phyloP scores from a whole-genome alignment of 2,888 invertebrate species.

The Stenodema calcarata region DNA sequence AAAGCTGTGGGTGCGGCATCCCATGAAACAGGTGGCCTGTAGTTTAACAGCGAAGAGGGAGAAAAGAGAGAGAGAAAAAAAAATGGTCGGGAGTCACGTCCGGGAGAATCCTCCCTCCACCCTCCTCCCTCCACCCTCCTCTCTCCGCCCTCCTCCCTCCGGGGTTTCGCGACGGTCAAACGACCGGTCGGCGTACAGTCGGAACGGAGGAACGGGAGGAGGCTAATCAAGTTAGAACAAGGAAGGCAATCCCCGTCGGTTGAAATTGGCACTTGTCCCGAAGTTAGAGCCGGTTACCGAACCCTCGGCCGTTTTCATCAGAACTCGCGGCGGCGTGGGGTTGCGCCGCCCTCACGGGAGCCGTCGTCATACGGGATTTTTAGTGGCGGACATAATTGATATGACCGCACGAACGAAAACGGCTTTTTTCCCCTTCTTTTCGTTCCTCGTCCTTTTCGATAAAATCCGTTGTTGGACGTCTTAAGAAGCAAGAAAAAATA shows the following conservation, averaged over 20 bases:
- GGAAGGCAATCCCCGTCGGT: slow-evolving; percentile 43
- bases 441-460: no score
- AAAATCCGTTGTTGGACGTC: not conserved
- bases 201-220: not conserved
- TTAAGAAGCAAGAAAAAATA: no score
- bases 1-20: not conserved
- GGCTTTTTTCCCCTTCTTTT: not conserved
- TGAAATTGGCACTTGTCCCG: slow-evolving; percentile 47
- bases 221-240: slow-evolving; percentile 47
- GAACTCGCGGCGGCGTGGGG: not conserved
- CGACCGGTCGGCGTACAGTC: not conserved
- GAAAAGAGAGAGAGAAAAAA: not conserved
- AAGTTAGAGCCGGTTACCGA: slow-evolving; percentile 40
- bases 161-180: not conserved
- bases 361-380: not conserved
- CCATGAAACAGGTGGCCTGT: slow-evolving; percentile 39
- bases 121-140: no score
- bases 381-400: slow-evolving; percentile 18
- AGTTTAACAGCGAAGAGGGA: not conserved
- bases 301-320: slow-evolving; percentile 35
- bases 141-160: no score
- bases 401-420: not conserved
- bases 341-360: not conserved
- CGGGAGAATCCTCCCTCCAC: not conserved
- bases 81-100: slow-evolving; percentile 22